Evolutionary conservation across 2,797 vertebrate species (phyloP), one percentile per base, ranked within the genome.

Genomic region (Liasis olivaceus): DNA sequence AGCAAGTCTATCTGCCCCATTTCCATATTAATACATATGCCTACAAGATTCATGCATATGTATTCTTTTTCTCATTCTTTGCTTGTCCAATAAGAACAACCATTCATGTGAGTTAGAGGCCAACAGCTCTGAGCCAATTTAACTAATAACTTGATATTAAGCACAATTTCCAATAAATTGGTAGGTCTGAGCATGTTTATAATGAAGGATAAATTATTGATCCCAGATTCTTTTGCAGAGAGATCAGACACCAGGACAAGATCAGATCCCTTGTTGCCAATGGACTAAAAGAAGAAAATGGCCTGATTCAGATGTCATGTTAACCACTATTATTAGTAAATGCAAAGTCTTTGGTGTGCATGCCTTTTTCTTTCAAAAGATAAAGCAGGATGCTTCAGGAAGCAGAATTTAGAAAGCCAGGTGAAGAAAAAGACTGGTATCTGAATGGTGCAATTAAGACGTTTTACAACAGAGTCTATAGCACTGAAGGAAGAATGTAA

Each of bases 21-120:
- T 90, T 91, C n/a, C 92, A 59, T 95, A 95, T 94, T 90, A 91
- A 94, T 89, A 93, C 59, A 93, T 88, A 69, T 12, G 86, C 90
- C 87, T 94, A 95, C 90, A 56, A 91, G 88, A 92, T 86, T 60
- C 0, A 0, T 47, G 5, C 28, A 1, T 91, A 94, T 93, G 88
- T 66, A 89, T 4, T n/a, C 4, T 1, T 15, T 90, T 15, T 60
- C 62, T 0, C 0, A 22, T 36, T 92, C 91, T 56, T 94, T 20
- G 11, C 59, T 90, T 51, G 90, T 93, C 17, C 5, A 88, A 26
- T 69, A 85, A 64, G 59, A 84, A 77, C 13, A 63, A 64, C 28
- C 66, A 63, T 66, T 85, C 62, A 60, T n/a, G 14, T 54, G 64
- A 87, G 15, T 47, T 77, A 87, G 64, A 54, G 47, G 54, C 24